Evolutionary conservation across 2,888 invertebrate species (phyloP).

Genomic region (Alcis repandata): DNA sequence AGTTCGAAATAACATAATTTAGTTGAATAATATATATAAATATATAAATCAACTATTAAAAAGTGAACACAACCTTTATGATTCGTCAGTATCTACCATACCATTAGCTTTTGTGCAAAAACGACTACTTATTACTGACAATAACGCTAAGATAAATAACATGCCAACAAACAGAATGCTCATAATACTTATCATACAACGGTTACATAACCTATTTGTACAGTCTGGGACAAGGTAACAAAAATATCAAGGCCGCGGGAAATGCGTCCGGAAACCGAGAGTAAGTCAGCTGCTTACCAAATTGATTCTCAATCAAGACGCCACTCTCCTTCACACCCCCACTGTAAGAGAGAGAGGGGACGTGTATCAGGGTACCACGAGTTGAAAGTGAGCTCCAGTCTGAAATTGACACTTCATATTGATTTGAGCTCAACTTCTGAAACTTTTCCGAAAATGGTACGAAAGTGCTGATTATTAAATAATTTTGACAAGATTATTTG

Average conservation of each 20-base stretch:
- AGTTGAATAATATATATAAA: no score
- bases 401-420: slow-evolving; percentile 29
- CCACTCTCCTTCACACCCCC: slow-evolving; percentile 31
- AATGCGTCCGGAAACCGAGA: slow-evolving; percentile 16
- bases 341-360: slow-evolving; percentile 19
- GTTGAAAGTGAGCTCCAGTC: slow-evolving; percentile 15
- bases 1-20: no score
- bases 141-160: neutral
- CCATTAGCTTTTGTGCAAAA: neutral
- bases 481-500: neutral
- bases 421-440: slow-evolving; percentile 16
- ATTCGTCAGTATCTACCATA: no score
- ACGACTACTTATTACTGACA: neutral
- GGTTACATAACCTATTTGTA: slow-evolving; percentile 1
- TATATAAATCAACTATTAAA: no score
- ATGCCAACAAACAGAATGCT: neutral
- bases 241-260: slow-evolving; percentile 25
- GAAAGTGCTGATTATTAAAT: slow-evolving; percentile 1
- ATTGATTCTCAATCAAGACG: slow-evolving; percentile 46
- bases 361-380: slow-evolving; percentile 14
- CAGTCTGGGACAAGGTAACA: slow-evolving; percentile 19
- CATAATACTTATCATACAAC: neutral
- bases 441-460: neutral
- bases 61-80: no score
- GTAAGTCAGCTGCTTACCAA: slow-evolving; percentile 32